A percentile compares a stretch with the other conserved stretches of the same genome.
These are phyloP conservation scores for Stenurella melanura DNA, from an alignment of 2,888 invertebrate species.

Conservation along the genomic window DNA sequence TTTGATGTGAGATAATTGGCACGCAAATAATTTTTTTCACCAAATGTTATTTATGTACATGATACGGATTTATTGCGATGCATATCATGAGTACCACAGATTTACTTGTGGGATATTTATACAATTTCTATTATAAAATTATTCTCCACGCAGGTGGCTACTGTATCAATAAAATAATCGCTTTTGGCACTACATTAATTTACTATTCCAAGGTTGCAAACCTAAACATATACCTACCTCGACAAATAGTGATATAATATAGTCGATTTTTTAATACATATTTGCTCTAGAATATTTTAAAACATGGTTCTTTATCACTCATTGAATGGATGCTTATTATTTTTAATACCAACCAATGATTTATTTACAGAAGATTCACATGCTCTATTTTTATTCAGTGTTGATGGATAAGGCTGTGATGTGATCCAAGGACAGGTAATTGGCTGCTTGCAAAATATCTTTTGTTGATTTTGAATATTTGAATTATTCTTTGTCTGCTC, in stretches of 20 bases:
- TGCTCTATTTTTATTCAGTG: conserved; percentile 61
- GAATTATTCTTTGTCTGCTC: conserved; percentile 49
- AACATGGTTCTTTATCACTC: not conserved
- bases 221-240: not conserved
- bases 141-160: not conserved
- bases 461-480: conserved; percentile 44
- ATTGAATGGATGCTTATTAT: conserved; percentile 9
- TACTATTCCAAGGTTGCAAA: not conserved
- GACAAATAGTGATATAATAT: not conserved
- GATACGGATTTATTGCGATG: not conserved
- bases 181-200: not conserved
- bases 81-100: not conserved
- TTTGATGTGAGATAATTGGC: not conserved
- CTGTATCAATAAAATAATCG: not conserved
- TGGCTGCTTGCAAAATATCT: conserved; percentile 59
- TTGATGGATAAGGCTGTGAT: conserved; percentile 62
- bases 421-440: conserved; percentile 65
- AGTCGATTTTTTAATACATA: no score
- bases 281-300: not conserved
- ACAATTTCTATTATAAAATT: not conserved
- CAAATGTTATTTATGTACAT: not conserved
- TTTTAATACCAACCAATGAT: conserved; percentile 44
- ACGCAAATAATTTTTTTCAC: not conserved
- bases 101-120: not conserved
- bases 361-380: conserved; percentile 43